Evolutionary conservation across 2,888 invertebrate species (phyloP), one percentile per base, ranked within the genome.

Genomic region (Ectemnius cavifrons): DNA sequence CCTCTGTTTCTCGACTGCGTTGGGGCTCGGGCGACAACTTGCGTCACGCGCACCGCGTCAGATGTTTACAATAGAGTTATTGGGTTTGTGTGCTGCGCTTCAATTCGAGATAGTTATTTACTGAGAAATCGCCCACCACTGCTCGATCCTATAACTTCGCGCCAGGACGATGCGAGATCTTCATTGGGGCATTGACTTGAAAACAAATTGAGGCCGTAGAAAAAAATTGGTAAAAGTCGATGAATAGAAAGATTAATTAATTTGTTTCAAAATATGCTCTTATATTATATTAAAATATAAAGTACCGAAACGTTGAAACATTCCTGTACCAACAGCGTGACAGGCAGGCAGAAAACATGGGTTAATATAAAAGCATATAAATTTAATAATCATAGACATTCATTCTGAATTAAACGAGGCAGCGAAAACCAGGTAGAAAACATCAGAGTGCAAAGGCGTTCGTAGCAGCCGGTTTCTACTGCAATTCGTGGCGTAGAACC

Each of bases 31-130:
- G 52, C 45, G 66, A 61, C 63, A 59, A 27, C 45, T 60, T 47
- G 68, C 71, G 62, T 75, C 71, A 62, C 14, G 45, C 45, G 14
- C 23, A 37, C 37, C 37, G 8, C 37, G 52, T 56, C 49, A n/a
- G 20, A 20, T 67, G 65, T 71, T 75, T 68, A 56, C 56, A 52
- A 68, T 46, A 23, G 71, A 68, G 60, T 77, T 68, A 71, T 63
- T 56, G 28, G 52, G 70, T 71, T 49, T 47, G 47, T n/a, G 52
- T 14, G 52, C 5, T 16, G 52, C 52, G 52, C 37, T 45, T 1
- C 13, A 20, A 49, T 63, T 61, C 18, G 63, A 11, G 64, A 62
- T 56, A 49, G 47, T 69, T 63, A 63, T 59, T 73, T 14, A 20
- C n/a, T 6, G 64, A 47, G 23, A 62, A 57, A 49, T 67, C 16